phyloP scores from a whole-genome alignment of 1,140 invertebrate species.

The Bombus superbus region DNA sequence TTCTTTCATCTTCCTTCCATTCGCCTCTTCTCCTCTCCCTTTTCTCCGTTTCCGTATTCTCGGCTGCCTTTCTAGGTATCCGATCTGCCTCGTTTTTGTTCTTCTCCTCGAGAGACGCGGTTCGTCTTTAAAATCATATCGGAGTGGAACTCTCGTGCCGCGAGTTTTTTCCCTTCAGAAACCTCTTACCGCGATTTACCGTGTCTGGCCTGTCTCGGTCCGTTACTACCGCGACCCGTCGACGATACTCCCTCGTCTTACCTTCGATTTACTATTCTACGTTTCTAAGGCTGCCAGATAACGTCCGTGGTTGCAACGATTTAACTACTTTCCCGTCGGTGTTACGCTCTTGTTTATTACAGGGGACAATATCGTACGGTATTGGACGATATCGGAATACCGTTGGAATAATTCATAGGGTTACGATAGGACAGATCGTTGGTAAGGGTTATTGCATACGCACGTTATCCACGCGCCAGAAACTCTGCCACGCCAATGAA shows the following conservation, averaged over 20 bases:
- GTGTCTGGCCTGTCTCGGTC: not conserved
- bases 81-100: slow-evolving; percentile 28
- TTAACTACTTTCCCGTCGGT: not conserved
- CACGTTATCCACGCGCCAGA: not conserved
- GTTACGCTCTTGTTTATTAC: not conserved
- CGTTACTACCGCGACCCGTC: not conserved
- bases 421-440: not conserved
- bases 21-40: not conserved
- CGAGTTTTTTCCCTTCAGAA: not conserved
- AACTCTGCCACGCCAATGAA: not conserved
- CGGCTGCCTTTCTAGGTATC: not conserved
- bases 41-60: not conserved
- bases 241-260: not conserved
- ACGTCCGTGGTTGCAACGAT: not conserved
- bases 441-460: not conserved
- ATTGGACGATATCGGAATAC: not conserved
- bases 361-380: not conserved
- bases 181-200: slow-evolving; percentile 15
- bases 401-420: not conserved
- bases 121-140: not conserved
- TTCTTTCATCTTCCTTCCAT: not conserved
- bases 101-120: not conserved
- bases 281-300: not conserved
- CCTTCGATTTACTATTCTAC: not conserved
- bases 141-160: not conserved